These are phyloP conservation scores for Mormyrus lacerda DNA, from an alignment of 2,113 vertebrate species.

Conservation along the genomic window DNA sequence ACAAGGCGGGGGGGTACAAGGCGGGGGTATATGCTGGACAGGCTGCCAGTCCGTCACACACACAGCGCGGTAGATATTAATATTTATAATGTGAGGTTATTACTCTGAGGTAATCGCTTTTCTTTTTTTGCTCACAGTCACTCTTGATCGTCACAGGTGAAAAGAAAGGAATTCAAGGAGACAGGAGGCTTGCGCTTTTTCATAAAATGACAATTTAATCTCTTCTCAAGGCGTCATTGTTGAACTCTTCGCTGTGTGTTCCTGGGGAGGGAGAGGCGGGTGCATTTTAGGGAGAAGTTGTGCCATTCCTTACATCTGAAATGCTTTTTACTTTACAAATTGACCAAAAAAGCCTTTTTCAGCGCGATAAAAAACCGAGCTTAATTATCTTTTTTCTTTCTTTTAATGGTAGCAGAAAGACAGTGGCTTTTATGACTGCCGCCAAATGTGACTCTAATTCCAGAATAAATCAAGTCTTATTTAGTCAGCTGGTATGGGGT, in stretches of 20 bases:
- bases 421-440: constrained; percentile 2
- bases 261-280: not conserved
- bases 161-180: not conserved
- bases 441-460: constrained; percentile 4
- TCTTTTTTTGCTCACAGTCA: not conserved
- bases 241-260: not conserved
- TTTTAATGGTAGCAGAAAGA: not conserved
- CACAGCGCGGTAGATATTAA: not conserved
- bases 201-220: constrained; percentile 2
- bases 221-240: not conserved
- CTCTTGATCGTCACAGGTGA: not conserved
- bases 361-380: not conserved
- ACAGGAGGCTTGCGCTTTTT: not conserved
- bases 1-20: not conserved
- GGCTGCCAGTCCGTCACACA: not conserved
- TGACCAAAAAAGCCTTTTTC: not conserved
- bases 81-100: not conserved
- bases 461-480: constrained; percentile 11
- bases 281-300: not conserved
- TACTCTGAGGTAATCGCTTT: not conserved
- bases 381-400: constrained; percentile 5
- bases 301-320: not conserved
- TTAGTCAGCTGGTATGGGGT: not conserved
- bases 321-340: constrained; percentile 7
- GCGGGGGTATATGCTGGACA: not conserved